Conservation (phyloP, 1,140 invertebrate genomes). For the Atta cephalotes region DNA sequence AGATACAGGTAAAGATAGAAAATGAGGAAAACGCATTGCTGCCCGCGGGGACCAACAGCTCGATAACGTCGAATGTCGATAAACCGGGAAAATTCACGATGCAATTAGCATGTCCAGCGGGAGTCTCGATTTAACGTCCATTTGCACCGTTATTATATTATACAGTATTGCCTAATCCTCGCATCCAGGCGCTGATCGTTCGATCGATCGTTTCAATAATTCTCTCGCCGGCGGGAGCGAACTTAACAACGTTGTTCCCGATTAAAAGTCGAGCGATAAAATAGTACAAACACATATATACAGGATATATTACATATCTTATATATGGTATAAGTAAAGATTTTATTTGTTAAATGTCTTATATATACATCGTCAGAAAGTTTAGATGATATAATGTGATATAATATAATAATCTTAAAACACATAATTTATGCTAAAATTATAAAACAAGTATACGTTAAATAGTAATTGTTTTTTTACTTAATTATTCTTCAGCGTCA, state of each 20-base stretch:
- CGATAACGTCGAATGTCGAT: conserved; percentile 6
- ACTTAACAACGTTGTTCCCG: neutral
- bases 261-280: conserved; percentile 29
- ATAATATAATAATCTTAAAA: too few relatives aligned
- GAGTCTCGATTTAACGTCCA: conserved; percentile 41
- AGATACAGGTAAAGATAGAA: conserved; percentile 26
- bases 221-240: neutral
- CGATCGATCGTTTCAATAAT: conserved; percentile 37
- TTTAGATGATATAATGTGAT: too few relatives aligned
- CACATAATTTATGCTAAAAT: too few relatives aligned
- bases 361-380: too few relatives aligned
- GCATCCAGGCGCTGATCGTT: conserved; percentile 7
- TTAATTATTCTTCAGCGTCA: too few relatives aligned
- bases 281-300: neutral
- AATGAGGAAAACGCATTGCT: conserved; percentile 31
- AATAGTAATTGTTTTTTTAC: too few relatives aligned
- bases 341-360: neutral
- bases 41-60: conserved; percentile 6
- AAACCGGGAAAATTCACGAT: conserved; percentile 56
- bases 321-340: neutral
- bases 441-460: too few relatives aligned
- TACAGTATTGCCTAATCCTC: conserved; percentile 36
- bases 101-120: conserved; percentile 43
- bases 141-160: conserved; percentile 53
- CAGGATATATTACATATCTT: neutral